Evolutionary conservation across 2,797 vertebrate genomes (phyloP).

Genomic region (Podarcis lilfordi): DNA sequence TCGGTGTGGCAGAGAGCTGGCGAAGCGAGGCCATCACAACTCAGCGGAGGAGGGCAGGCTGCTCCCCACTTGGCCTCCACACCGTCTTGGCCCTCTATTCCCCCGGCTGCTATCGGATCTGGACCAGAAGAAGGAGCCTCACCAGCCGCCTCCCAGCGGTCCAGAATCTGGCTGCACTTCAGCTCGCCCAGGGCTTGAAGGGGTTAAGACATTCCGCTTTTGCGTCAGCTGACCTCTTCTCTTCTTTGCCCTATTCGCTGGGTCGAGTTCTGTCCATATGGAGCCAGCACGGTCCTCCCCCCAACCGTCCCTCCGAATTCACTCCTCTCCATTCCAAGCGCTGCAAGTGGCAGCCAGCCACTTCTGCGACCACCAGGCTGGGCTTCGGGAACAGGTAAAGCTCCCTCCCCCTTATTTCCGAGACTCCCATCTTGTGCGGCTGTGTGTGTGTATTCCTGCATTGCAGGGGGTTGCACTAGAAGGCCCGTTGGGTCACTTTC

Average conservation of each 20-base stretch:
- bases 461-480: conserved; percentile 18
- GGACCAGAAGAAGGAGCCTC: conserved; percentile 77
- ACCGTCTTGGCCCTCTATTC: conserved; percentile 84
- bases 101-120: conserved; percentile 81
- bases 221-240: conserved; percentile 69
- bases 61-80: conserved; percentile 78
- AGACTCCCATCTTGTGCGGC: conserved; percentile 28
- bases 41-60: conserved; percentile 58
- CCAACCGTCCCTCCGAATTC: conserved; percentile 76
- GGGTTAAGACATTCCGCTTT: conserved; percentile 60
- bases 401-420: conserved; percentile 44
- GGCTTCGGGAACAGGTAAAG: conserved; percentile 84
- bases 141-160: conserved; percentile 71
- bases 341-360: conserved; percentile 70
- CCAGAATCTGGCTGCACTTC: conserved; percentile 76
- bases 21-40: conserved; percentile 32
- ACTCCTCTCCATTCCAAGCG: conserved; percentile 73
- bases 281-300: conserved; percentile 76
- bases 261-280: conserved; percentile 76
- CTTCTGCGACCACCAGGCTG: conserved; percentile 52
- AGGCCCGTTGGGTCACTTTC: too few relatives aligned
- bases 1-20: not conserved
- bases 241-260: conserved; percentile 77
- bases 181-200: conserved; percentile 76
- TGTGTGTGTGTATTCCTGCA: not conserved